Conservation (phyloP, 2,797 vertebrate species). For the Liparis tanakae region DNA sequence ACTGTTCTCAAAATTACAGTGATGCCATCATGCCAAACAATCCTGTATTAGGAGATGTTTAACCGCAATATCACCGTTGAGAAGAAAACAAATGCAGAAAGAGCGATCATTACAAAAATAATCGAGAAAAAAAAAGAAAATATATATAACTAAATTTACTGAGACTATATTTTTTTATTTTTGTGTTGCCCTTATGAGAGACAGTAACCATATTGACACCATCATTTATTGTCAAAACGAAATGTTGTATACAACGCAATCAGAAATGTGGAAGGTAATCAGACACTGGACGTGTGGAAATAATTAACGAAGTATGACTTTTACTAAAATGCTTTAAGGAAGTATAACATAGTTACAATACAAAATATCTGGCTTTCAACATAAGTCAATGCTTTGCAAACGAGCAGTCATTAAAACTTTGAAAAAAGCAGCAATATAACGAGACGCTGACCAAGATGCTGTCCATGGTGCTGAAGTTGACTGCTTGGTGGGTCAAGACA, state of each 20-base stretch:
- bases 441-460: background rate
- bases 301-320: background rate
- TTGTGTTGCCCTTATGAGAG: no score
- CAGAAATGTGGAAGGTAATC: background rate
- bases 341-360: background rate
- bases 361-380: background rate
- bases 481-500: no score
- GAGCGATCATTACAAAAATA: background rate
- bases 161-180: background rate
- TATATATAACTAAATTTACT: no score
- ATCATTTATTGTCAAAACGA: background rate
- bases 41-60: background rate
- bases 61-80: background rate
- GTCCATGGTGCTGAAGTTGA: conserved; percentile 4
- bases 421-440: background rate
- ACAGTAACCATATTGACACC: background rate
- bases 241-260: background rate
- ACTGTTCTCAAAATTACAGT: no score
- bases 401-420: rapidly evolving
- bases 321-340: background rate
- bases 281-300: background rate
- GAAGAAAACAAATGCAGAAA: background rate
- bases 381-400: background rate
- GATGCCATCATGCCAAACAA: background rate
- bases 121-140: no score